These are phyloP conservation scores for Ptilodon capucinus DNA, from an alignment of 2,888 invertebrate species.

Conservation along the genomic window DNA sequence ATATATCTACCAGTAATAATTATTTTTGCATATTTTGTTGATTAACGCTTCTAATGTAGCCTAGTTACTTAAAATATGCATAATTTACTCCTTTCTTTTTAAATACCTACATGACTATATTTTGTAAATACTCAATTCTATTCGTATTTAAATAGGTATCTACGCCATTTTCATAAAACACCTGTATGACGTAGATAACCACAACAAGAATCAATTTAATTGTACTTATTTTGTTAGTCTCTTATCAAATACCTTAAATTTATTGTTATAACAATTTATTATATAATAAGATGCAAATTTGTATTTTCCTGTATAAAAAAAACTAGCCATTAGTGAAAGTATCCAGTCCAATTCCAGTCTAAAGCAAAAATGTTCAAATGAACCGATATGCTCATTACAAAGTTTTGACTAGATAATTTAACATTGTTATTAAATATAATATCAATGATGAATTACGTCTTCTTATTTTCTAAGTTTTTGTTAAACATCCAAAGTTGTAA, in stretches of 20 bases:
- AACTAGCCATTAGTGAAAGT: slow-evolving; percentile 14
- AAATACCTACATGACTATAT: too few species aligned
- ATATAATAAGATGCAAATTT: not conserved
- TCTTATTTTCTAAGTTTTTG: slow-evolving; percentile 22
- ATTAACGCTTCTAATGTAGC: too few species aligned
- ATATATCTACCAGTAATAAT: too few species aligned
- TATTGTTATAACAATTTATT: not conserved
- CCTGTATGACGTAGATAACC: not conserved
- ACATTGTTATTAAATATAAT: slow-evolving; percentile 15
- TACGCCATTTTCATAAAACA: too few species aligned
- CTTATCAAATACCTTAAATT: not conserved
- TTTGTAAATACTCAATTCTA: not conserved
- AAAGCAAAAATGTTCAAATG: slow-evolving; percentile 16
- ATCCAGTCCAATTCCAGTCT: slow-evolving; percentile 23
- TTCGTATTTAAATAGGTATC: too few species aligned
- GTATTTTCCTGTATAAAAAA: slow-evolving; percentile 4
- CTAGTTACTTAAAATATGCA: too few species aligned
- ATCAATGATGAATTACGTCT: slow-evolving; percentile 22
- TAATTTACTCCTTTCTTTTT: too few species aligned
- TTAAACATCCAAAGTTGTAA: slow-evolving; percentile 3
- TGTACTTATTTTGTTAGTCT: slow-evolving; percentile 11
- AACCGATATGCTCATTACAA: slow-evolving; percentile 18
- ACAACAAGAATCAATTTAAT: not conserved
- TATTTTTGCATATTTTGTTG: too few species aligned
- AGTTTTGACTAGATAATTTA: slow-evolving; percentile 32